Base-by-base conservation (phyloP, 1,140 invertebrate species). In the Panagrolaimus sp. region DNA sequence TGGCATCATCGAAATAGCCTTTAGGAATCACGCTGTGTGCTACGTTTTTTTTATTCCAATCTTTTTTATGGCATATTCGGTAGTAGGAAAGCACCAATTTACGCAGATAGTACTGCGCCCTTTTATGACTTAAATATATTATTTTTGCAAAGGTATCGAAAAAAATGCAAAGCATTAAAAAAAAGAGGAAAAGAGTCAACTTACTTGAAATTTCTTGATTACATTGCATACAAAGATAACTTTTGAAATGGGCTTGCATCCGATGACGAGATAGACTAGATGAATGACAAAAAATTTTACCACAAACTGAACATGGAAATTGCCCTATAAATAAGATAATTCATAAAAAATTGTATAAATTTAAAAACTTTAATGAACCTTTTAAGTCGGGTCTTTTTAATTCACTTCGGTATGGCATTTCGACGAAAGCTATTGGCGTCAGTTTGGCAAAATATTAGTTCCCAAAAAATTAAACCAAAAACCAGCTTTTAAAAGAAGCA, bases 211-310 rank as follows among this genome's bases (percentile, higher is more conserved):
- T 82, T 53, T 82, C 80, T 66, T 83, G 77, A 27, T 73, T 74
- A 51, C 80, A 82, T 31, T 83, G 70, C 9, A 81, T 83, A 63
- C 80, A 82, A 20, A 76, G 82, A 69, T 82, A 82, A 65, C 77
- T 82, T 67, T 81, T 82, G 67, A 83, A 82, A 63, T 82, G 80
- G 11, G 80, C 81, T 47, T 82, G 80, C 80, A 82, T 82, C 47
- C 80, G 74, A 61, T 82, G 80, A 23, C 80, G 72, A 61, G 78
- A 81, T 14, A 82, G 69, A 7, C 80, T 82, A 0, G 81, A 83
- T 8, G 81, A 83, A 63, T 82, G 80, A 66, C 80, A 82, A 72
- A 82, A 82, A 11, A 82, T 69, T 73, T 82, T 82, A 16, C 67
- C 25, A 46, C 80, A 82, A 43, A 82, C 75, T 42, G 79, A 79